Evolutionary conservation across 2,888 invertebrate species (phyloP), one percentile per base, ranked within the genome.

Genomic region (Ecliptopera silaceata): DNA sequence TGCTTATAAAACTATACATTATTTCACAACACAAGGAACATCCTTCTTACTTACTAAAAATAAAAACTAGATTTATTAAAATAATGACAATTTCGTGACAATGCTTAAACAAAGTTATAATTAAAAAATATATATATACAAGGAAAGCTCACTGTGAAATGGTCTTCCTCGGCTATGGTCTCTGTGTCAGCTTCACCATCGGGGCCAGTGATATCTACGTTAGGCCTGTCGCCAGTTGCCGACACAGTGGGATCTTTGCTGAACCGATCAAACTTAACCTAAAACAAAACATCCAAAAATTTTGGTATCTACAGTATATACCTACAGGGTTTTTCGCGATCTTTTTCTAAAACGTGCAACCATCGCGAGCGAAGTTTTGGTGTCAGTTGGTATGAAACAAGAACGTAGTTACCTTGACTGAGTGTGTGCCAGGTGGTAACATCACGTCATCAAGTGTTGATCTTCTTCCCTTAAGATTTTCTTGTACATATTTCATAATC

Each of bases 401-500:
- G 10, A 8, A 26, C 1, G 6, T 26, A 32, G 26, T 15, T 39
- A 48, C 18, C 4, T 47, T 39, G 41, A 46, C 0, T 17, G 32
- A 42, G 22, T 50, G 34, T 17, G 17, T 22, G 3, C 76, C 77
- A 3, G 72, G 53, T 5, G 69, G 50, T 18, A 72, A 59, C 1
- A 41, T 60, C 38, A 43, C 46, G 1, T 53, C 44, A 2, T 54
- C 20, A 1, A 81, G 4, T 2, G 56, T 44, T 12, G 66, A 63
- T 54, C 65, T 67, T 54, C 69, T 70, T 8, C 65, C 65, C 56
- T 72, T 72, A 4, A 79, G 59, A 1, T 69, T 66, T 57, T 76
- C 71, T 29, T 69, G 63, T 4, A 82, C 68, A 47, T 74, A 79
- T 0, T 69, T 56, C 38, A 83, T 61, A 34, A 83, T 71, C 83